phyloP scores from a whole-genome alignment of 2,797 vertebrate genomes.

The Pangasius djambal region DNA sequence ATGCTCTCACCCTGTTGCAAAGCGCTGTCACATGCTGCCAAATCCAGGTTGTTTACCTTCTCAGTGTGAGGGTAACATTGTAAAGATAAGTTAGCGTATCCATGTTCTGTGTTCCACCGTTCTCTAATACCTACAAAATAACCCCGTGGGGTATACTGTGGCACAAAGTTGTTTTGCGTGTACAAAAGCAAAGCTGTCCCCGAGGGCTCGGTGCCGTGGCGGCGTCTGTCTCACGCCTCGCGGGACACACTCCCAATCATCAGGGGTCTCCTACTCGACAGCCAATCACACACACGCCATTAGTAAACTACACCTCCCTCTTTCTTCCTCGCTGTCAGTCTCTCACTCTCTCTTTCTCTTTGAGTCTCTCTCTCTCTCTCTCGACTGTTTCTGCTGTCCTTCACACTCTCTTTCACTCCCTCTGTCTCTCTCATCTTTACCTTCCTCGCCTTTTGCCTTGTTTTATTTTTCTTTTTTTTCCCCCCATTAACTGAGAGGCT shows the following conservation, averaged over 20 bases:
- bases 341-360: slow-evolving; percentile 24
- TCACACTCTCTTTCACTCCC: slow-evolving; percentile 38
- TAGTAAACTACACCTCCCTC: slow-evolving; percentile 52
- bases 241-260: slow-evolving; percentile 63
- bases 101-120: slow-evolving; percentile 60
- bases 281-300: slow-evolving; percentile 61
- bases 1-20: slow-evolving; percentile 38
- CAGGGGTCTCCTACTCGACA: slow-evolving; percentile 60
- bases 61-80: slow-evolving; percentile 54
- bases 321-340: slow-evolving; percentile 32
- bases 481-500: slow-evolving; percentile 20
- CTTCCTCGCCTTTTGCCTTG: slow-evolving; percentile 22
- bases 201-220: slow-evolving; percentile 61
- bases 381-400: slow-evolving; percentile 16
- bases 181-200: slow-evolving; percentile 65
- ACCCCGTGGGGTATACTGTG: slow-evolving; percentile 65
- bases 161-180: slow-evolving; percentile 66
- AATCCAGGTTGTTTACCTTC: slow-evolving; percentile 52
- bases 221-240: slow-evolving; percentile 60
- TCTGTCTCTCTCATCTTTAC: slow-evolving; percentile 33
- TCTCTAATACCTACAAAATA: slow-evolving; percentile 65
- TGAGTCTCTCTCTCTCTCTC: slow-evolving; percentile 38
- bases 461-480: slow-evolving; percentile 1
- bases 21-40: slow-evolving; percentile 49
- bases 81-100: slow-evolving; percentile 60